phyloP scores from a whole-genome alignment of 2,888 invertebrate species.

The Tiliacea citrago region DNA sequence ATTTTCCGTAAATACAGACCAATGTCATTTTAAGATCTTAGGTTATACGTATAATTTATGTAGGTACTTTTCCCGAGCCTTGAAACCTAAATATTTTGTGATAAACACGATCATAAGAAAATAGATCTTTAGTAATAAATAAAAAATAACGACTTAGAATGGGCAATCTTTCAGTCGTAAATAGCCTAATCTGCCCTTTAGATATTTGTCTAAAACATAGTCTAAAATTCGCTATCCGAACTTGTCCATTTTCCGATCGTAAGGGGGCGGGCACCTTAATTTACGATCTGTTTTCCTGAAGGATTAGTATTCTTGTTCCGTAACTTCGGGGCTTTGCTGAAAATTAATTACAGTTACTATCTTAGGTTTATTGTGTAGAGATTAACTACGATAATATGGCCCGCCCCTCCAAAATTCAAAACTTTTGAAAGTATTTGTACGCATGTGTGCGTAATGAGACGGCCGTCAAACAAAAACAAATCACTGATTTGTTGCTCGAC shows the following conservation, averaged over 20 bases:
- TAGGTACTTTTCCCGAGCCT: background rate
- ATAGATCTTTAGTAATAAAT: constrained; percentile 4
- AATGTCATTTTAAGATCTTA: background rate
- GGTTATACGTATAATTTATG: background rate
- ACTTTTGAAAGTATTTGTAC: too few relatives aligned
- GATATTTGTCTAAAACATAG: background rate
- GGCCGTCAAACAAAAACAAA: too few relatives aligned
- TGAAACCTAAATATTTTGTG: background rate
- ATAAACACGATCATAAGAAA: background rate
- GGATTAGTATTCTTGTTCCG: constrained; percentile 61
- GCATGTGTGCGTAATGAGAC: too few relatives aligned
- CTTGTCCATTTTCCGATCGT: constrained; percentile 25
- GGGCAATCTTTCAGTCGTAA: constrained; percentile 8
- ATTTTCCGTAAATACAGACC: too few relatives aligned
- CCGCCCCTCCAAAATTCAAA: too few relatives aligned
- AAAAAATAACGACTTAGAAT: background rate
- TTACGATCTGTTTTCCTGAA: constrained; percentile 53
- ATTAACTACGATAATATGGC: too few relatives aligned
- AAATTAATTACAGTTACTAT: constrained; percentile 46
- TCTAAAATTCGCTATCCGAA: background rate
- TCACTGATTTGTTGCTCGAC: too few relatives aligned
- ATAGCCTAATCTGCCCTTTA: constrained; percentile 10
- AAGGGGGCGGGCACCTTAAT: constrained; percentile 45
- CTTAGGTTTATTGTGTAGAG: constrained; percentile 13
- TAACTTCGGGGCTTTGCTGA: constrained; percentile 25